These are phyloP conservation scores for Beaufortia kweichowensis DNA, from an alignment of 2,113 vertebrate species.

Conservation along the genomic window DNA sequence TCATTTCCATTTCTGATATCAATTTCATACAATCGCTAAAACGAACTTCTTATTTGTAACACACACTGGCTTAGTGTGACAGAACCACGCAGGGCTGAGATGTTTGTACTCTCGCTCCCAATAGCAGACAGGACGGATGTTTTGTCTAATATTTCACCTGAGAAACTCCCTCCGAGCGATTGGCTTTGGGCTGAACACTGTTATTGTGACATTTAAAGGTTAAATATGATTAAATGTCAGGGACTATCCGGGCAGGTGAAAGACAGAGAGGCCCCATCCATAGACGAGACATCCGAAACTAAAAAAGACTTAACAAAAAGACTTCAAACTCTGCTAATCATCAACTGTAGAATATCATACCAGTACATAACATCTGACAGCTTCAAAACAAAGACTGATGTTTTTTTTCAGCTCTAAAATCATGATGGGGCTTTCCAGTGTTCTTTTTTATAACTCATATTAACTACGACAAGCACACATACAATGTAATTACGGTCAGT, in stretches of 20 bases:
- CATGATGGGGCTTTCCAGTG: constrained; percentile 41
- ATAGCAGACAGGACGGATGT: constrained; percentile 49
- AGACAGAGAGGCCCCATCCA: constrained; percentile 61
- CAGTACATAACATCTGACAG: constrained; percentile 14
- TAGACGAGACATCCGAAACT: constrained; percentile 60
- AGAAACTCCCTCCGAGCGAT: constrained; percentile 60
- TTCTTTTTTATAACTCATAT: constrained; percentile 30
- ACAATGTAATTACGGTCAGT: background rate
- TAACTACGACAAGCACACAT: background rate
- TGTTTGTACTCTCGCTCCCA: constrained; percentile 3
- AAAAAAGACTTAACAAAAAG: constrained; percentile 41
- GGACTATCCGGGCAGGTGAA: constrained; percentile 65
- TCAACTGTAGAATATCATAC: background rate
- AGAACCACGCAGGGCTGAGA: background rate
- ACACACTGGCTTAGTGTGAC: background rate
- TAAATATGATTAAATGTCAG: constrained; percentile 73
- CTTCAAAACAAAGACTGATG: constrained; percentile 45
- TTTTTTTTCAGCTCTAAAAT: constrained; percentile 32
- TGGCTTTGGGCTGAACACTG: constrained; percentile 57
- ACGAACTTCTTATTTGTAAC: background rate
- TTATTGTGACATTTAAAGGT: constrained; percentile 76
- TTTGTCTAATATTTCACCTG: constrained; percentile 56
- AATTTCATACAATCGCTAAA: constrained; percentile 34
- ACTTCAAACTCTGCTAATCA: constrained; percentile 48
- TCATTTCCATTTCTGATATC: constrained; percentile 55